Evolutionary conservation across 2,797 vertebrate species (phyloP), one percentile per base, ranked within the genome.

Genomic region (Eurystomus glaucurus): DNA sequence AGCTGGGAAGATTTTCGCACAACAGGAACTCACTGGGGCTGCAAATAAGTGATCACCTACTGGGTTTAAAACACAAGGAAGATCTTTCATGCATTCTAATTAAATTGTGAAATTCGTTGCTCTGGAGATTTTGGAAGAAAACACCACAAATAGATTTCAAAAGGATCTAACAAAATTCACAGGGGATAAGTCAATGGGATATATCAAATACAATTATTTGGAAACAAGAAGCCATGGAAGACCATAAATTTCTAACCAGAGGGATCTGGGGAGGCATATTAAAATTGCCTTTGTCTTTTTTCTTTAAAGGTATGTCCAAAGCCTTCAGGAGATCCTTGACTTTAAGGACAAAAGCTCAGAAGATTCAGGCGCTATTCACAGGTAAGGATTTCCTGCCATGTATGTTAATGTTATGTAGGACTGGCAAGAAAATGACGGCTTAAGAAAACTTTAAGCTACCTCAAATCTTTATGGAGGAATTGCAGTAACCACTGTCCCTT

Each of bases 241-340:
- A 84, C 26, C 31, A 50, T 55, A 66, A 66, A 80, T 26, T 79
- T 28, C 85, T 81, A 96, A 93, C 22, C 22, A 55, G 18, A 76
- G 54, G 57, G 23, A 69, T 60, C 41, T 76, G 13, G 29, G 46
- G 37, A 76, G 25, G 14, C 4, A 8, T 57, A 48, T 52, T 68
- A 80, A 19, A 68, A 82, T 2, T 78, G 15, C 76, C 21, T 93
- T 92, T 92, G 31, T 85, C 28, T 28, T 18, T 1, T 89, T 95
- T 97, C 72, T 96, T 93, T 68, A 93, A 95, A 99, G 99, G 99
- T 99, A 99, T 66, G 98, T 99, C 82, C 99, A 99, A 92, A 99
- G 99, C 97, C 98, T 99, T 89, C 98, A 99, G 96, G 99, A 99
- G 68, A 99, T 99, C 81, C 98, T 99, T 33, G 98, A 99, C 90